Conservation (phyloP, 2,113 vertebrate genomes). For the Grantiella picta region DNA sequence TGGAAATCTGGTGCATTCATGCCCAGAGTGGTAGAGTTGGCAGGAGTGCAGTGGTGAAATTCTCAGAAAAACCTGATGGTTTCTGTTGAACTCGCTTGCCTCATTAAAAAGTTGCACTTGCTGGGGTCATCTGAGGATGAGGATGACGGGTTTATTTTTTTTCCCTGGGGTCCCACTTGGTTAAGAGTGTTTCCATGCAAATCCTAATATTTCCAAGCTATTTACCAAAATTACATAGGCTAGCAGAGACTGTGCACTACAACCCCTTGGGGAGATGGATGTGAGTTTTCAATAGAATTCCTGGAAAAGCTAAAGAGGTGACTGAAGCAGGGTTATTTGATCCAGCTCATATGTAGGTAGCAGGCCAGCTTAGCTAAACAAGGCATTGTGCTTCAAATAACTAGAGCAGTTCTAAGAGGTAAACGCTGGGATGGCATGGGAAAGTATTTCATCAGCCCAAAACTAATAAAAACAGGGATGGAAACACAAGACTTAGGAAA, state of each 20-base stretch:
- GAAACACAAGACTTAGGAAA: background rate
- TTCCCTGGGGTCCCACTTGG: background rate
- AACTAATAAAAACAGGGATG: constrained; percentile 6
- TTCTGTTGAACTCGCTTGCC: background rate
- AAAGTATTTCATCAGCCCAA: constrained; percentile 5
- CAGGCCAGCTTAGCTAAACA: background rate
- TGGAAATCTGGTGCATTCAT: background rate
- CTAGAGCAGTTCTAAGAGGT: background rate
- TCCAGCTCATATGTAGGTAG: background rate
- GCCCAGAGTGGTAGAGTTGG: constrained; percentile 42
- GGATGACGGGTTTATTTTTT: background rate
- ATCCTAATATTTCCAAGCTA: background rate
- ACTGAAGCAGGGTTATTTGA: background rate
- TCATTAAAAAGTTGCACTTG: background rate
- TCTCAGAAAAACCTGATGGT: constrained; percentile 37
- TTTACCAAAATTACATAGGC: background rate
- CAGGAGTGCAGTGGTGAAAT: background rate
- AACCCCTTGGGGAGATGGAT: background rate
- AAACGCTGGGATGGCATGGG: background rate
- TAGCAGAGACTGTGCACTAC: background rate
- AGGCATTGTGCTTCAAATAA: constrained; percentile 2
- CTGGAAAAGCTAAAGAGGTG: constrained; percentile 25
- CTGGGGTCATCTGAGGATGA: background rate
- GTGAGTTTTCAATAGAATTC: background rate
- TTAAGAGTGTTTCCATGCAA: background rate